Base-by-base conservation (phyloP, 2,888 invertebrate genomes). In the Drosophila eohydei region DNA sequence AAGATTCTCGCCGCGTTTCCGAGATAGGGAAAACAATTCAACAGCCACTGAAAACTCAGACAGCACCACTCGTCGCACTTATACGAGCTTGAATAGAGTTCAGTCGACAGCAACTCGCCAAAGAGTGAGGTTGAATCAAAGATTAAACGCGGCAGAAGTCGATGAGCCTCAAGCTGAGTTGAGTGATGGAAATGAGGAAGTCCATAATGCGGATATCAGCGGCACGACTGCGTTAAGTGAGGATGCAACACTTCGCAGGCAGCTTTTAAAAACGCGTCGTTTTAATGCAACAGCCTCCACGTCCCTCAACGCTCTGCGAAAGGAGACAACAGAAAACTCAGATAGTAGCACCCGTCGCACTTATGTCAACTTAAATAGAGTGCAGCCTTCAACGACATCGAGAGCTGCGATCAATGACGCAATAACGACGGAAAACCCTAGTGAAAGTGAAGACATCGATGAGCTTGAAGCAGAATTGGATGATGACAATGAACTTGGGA, bases 131-230 rank as follows among this genome's bases (percentile, higher is more conserved):
- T 28, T 72, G 5, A 78, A 43, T 38, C 75, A 71, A 2, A 62
- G 60, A 26, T 40, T 46, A 0, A 28, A 54, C 1, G 40, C 62
- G 5, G 44, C 41, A 0, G 54, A 60, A 1, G 8, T 7, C 2
- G 63, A 48, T n/a, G 46, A 48, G n/a, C 46, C 30, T 9, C 54
- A 70, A n/a, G 80, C 80, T 2, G 62, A 70, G 7, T 54, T 77
- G 11, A 67, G 26, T 14, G 60, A 80, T 26, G 44, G 62, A 73
- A 69, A 66, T 44, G 70, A 80, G 9, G 21, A 34, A 9, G 6
- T 4, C 3, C 34, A 60, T 3, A 36, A 26, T 4, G 40, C 40
- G 5, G 7, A 26, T 8, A n/a, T 30, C 30, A 43, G 11, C 11
- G 12, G 6, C 2, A 4, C n/a, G 9, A n/a, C 48, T n/a, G 9